These are phyloP conservation scores for Melopsittacus undulatus DNA, from an alignment of 2,797 vertebrate genomes.

Conservation along the genomic window DNA sequence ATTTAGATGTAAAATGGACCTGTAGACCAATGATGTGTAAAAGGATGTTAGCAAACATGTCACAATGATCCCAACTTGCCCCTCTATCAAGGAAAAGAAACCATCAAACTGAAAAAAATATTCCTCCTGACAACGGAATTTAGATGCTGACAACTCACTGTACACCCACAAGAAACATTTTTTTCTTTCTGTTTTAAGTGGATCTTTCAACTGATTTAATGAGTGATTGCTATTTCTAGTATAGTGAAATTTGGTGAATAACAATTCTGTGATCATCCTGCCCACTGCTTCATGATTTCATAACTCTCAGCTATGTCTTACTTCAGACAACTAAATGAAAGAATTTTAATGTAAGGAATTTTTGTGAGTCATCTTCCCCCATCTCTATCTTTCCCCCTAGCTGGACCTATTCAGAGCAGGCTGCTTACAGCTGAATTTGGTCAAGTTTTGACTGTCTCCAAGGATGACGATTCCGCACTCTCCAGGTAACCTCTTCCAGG, in stretches of 20 bases:
- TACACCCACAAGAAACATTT: not conserved
- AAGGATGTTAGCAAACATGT: not conserved
- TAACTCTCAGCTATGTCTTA: not conserved
- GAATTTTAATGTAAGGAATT: not conserved
- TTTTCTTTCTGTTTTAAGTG: not conserved
- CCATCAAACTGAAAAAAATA: not conserved
- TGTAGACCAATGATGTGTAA: not conserved
- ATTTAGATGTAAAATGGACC: not conserved
- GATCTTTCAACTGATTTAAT: not conserved
- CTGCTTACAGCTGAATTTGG: not conserved
- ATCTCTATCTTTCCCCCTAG: not conserved
- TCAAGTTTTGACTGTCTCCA: not conserved
- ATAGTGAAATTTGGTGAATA: not conserved
- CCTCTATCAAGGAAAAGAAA: not conserved
- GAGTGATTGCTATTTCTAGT: not conserved
- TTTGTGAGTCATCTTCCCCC: not conserved
- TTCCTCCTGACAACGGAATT: not conserved
- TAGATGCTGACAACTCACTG: not conserved
- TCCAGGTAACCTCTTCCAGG: not conserved
- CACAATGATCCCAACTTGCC: not conserved
- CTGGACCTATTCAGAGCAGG: not conserved
- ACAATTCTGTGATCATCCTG: not conserved
- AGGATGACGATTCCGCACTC: not conserved
- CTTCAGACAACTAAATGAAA: not conserved
- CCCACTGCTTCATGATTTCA: not conserved